Base-by-base conservation (phyloP, 2,113 vertebrate genomes). In the Oophaga pumilio region DNA sequence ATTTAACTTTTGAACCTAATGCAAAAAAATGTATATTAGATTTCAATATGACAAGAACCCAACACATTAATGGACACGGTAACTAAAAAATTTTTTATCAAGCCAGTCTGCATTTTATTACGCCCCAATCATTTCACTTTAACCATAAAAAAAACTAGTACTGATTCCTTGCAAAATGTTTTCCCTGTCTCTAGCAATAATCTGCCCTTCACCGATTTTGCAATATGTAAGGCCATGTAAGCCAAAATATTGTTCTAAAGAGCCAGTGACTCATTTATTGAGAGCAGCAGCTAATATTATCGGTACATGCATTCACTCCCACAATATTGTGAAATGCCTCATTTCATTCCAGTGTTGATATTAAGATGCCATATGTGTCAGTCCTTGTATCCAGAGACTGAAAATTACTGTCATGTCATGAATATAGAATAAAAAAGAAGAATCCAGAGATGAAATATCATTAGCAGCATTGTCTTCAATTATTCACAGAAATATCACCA, bases 231-330 rank as follows among this genome's bases (percentile, higher is more conserved):
- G 17, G 50, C 22, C 2, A 14, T 52, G 43, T 68, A 82, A 64
- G 80, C 80, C 80, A 82, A 68, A 68, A 68, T 82, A 82, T 82
- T 82, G 12, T 68, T 53, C 80, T 62, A 68, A 20, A 0, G 18
- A 52, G 80, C 28, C 43, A 5, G 43, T 66, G 49, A 82, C 60
- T 82, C 80, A 68, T 82, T 82, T 81, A 81, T 81, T 62, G 78
- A 81, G 57, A 81, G 26, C 78, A 81, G 78, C 78, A 62, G 78
- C 57, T 81, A 81, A 62, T 81, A 81, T 33, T 81, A 81, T 81
- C 57, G 12, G 78, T 81, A 62, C 26, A 60, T 26, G 57, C 57
- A 62, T 81, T 81, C 78, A 81, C 57, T 62, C 57, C 33, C 18
- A 62, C 78, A 81, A 60, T 82, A 82, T 66, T 82, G 57, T 82